Evolutionary conservation across 2,888 invertebrate genomes (phyloP).

Genomic region (Phyllotreta striolata): DNA sequence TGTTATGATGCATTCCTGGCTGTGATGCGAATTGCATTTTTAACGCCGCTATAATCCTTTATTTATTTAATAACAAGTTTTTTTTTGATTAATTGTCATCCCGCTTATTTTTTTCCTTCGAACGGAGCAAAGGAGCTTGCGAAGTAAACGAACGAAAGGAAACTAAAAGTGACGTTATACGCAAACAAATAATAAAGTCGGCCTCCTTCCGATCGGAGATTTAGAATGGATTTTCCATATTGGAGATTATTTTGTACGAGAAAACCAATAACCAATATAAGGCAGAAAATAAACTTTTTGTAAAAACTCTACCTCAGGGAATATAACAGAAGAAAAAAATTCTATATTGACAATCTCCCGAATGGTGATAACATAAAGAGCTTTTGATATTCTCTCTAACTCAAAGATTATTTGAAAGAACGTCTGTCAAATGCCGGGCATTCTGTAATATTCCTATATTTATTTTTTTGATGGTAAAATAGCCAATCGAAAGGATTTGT

Average conservation of each 20-base stretch:
- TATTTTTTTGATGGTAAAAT: too few species aligned
- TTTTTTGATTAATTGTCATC: too few species aligned
- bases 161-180: constrained; percentile 4
- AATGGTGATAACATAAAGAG: constrained; percentile 19
- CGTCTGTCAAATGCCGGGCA: too few species aligned
- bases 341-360: constrained; percentile 22
- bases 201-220: constrained; percentile 1
- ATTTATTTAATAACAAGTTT: too few species aligned
- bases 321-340: constrained; percentile 16
- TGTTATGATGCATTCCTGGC: too few species aligned
- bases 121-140: too few species aligned
- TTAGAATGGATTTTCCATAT: constrained; percentile 17
- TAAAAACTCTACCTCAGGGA: constrained; percentile 18
- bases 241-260: constrained; percentile 16
- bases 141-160: not conserved
- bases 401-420: not conserved
- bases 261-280: constrained; percentile 21
- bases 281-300: constrained; percentile 21
- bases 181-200: constrained; percentile 17
- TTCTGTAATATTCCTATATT: too few species aligned
- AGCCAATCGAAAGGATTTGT: too few species aligned
- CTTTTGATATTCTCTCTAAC: constrained; percentile 3
- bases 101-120: too few species aligned
- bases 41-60: too few species aligned
- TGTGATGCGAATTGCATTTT: too few species aligned